Conservation (phyloP, 2,113 vertebrate genomes). For the Sylvia atricapilla region DNA sequence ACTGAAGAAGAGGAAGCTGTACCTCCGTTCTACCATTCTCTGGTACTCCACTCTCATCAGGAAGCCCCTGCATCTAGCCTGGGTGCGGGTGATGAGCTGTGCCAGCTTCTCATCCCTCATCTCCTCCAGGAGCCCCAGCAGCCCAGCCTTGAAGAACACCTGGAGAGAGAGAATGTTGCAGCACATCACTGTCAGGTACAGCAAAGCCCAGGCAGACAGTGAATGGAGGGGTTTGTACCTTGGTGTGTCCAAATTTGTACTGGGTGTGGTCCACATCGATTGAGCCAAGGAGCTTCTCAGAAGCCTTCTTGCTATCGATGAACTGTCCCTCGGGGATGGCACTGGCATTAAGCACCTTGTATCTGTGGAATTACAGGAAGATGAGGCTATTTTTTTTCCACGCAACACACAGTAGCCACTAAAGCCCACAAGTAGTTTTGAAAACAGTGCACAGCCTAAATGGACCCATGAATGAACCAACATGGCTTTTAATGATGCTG, state of each 20-base stretch:
- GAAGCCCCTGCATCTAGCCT: slow-evolving; percentile 82
- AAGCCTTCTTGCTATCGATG: slow-evolving; percentile 88
- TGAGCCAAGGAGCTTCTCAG: slow-evolving; percentile 85
- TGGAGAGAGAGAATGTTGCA: slow-evolving; percentile 29
- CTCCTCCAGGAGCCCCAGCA: slow-evolving; percentile 88
- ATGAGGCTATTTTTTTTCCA: background rate
- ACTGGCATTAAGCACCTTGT: slow-evolving; percentile 69
- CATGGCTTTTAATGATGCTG: background rate
- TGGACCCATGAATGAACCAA: background rate
- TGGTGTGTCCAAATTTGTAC: slow-evolving; percentile 86
- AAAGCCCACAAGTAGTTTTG: background rate
- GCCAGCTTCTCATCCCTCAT: slow-evolving; percentile 92
- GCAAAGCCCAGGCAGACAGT: background rate
- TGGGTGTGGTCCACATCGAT: slow-evolving; percentile 85
- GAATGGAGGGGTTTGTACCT: background rate
- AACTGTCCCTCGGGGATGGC: slow-evolving; percentile 89
- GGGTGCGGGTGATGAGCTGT: slow-evolving; percentile 89
- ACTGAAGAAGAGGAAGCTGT: no score
- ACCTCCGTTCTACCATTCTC: no score
- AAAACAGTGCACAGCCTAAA: background rate
- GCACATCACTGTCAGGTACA: background rate
- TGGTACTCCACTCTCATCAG: slow-evolving; percentile 71
- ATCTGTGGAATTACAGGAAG: slow-evolving; percentile 55
- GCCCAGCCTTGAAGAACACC: slow-evolving; percentile 93
- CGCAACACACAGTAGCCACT: background rate